These are phyloP conservation scores for Cochlearius cochlearius DNA, from an alignment of 2,113 vertebrate genomes.

Conservation along the genomic window DNA sequence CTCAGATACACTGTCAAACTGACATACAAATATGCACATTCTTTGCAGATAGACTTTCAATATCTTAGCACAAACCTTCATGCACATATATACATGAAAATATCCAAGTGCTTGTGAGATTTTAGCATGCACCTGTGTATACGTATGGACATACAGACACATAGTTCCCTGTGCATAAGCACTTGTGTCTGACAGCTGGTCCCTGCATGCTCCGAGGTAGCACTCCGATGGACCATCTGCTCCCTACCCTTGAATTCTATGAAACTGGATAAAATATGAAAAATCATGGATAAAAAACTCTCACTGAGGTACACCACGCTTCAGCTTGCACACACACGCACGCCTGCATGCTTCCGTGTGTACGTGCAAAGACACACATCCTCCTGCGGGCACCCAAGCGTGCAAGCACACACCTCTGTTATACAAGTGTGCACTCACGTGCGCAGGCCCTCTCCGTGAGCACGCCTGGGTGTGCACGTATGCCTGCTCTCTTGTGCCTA, in stretches of 20 bases:
- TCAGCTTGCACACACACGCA: not conserved
- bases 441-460: not conserved
- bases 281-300: not conserved
- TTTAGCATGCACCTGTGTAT: not conserved
- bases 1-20: not conserved
- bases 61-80: not conserved
- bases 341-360: not conserved
- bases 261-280: not conserved
- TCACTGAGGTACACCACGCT: not conserved
- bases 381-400: accelerated
- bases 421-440: accelerated
- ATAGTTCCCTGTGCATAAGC: not conserved
- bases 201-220: not conserved
- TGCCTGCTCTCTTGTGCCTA: accelerated
- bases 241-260: not conserved
- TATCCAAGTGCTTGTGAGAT: not conserved
- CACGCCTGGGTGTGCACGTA: accelerated
- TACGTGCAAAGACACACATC: too few species aligned
- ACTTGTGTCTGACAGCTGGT: accelerated
- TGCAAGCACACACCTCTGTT: too few species aligned
- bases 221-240: not conserved
- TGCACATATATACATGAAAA: not conserved
- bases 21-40: not conserved
- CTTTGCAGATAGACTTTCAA: not conserved
- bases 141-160: not conserved